Evolutionary conservation across 2,797 vertebrate genomes (phyloP).

Genomic region (Eleutherodactylus coqui): DNA sequence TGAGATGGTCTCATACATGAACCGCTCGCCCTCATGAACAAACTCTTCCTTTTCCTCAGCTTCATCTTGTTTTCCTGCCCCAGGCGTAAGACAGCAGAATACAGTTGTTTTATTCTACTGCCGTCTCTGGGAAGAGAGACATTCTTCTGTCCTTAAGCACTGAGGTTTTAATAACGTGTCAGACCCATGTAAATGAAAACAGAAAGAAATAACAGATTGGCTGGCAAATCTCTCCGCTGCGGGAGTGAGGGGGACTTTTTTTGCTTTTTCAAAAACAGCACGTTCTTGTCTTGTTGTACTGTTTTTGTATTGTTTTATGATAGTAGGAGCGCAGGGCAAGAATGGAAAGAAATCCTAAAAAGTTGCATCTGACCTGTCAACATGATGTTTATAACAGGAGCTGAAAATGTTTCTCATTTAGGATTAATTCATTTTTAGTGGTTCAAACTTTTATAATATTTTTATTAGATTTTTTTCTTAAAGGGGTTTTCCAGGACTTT

Average conservation of each 20-base stretch:
- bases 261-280: background rate
- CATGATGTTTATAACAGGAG: background rate
- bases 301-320: slow-evolving; percentile 9
- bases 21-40: slow-evolving; percentile 41
- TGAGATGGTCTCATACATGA: slow-evolving; percentile 33
- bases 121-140: slow-evolving; percentile 37
- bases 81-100: slow-evolving; percentile 34
- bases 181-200: slow-evolving; percentile 29
- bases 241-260: background rate
- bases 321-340: slow-evolving; percentile 21
- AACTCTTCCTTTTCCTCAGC: slow-evolving; percentile 50
- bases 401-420: background rate
- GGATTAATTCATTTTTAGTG: background rate
- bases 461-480: too few relatives aligned
- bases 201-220: slow-evolving; percentile 35
- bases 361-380: background rate
- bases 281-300: background rate
- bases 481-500: too few relatives aligned
- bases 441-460: background rate
- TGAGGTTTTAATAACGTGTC: slow-evolving; percentile 25
- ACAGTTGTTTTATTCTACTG: slow-evolving; percentile 38
- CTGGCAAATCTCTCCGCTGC: background rate
- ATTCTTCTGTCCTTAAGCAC: slow-evolving; percentile 21
- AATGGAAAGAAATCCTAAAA: background rate
- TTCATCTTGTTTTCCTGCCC: slow-evolving; percentile 40